phyloP scores from a whole-genome alignment of 2,888 invertebrate species.

The Seladonia tumulorum region DNA sequence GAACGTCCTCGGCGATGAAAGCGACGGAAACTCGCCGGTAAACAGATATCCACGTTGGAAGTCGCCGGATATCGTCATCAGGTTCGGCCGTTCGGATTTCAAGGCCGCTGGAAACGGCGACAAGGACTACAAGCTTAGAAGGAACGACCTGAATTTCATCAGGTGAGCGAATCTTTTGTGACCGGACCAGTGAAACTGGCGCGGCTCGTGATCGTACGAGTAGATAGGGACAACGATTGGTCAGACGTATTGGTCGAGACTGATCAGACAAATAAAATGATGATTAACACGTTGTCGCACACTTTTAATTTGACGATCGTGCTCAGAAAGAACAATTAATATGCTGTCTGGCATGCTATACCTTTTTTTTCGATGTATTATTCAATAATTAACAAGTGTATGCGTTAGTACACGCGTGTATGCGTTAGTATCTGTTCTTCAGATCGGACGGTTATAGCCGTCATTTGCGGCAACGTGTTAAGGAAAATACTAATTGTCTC shows the following conservation, averaged over 20 bases:
- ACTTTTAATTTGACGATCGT: no score
- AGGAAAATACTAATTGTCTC: no score
- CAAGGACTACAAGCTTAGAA: slow-evolving; percentile 61
- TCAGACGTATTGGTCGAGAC: not conserved
- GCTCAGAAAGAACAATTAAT: no score
- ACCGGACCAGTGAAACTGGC: not conserved
- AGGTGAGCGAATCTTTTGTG: slow-evolving; percentile 58
- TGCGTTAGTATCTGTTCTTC: no score
- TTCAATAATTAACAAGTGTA: no score
- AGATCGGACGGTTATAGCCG: no score
- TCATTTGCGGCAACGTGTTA: no score
- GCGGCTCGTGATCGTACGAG: not conserved
- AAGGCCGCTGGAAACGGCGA: slow-evolving; percentile 57
- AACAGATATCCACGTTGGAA: slow-evolving; percentile 66
- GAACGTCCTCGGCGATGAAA: slow-evolving; percentile 34
- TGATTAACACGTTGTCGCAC: no score
- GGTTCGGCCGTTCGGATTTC: slow-evolving; percentile 79
- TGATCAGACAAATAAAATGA: not conserved
- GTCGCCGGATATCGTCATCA: slow-evolving; percentile 78
- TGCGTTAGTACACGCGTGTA: no score
- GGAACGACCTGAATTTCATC: slow-evolving; percentile 74
- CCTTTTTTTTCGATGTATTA: no score
- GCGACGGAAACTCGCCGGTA: slow-evolving; percentile 53
- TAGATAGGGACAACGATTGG: not conserved
- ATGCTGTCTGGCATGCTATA: no score